Conservation (phyloP, 2,888 invertebrate genomes). For the Neoitamus cyanurus region DNA sequence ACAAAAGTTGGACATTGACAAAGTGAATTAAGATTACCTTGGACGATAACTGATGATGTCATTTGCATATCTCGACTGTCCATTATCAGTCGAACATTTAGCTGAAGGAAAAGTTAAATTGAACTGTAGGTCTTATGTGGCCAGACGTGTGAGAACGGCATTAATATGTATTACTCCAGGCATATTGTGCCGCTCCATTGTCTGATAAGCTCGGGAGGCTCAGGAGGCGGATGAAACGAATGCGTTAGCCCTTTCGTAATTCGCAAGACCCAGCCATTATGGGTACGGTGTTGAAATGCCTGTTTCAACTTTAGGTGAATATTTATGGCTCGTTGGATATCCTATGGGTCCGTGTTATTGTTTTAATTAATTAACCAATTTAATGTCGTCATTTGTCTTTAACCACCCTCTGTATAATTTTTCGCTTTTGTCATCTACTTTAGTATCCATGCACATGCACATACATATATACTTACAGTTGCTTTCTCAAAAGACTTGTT, state of each 20-base stretch:
- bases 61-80: conserved; percentile 50
- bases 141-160: conserved; percentile 27
- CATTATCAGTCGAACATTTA: conserved; percentile 47
- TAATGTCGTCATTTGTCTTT: background rate
- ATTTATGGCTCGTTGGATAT: background rate
- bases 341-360: background rate
- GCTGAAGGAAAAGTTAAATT: conserved; percentile 48
- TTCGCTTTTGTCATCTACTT: no score
- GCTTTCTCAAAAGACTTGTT: no score
- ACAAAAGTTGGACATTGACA: conserved; percentile 49
- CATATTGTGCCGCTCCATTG: conserved; percentile 27
- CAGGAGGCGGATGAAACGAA: background rate
- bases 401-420: background rate
- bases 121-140: conserved; percentile 23
- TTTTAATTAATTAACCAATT: conserved; percentile 1
- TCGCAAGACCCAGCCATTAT: background rate
- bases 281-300: background rate
- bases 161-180: conserved; percentile 37
- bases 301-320: background rate
- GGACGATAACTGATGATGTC: conserved; percentile 49
- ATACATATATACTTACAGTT: no score
- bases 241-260: background rate
- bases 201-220: background rate
- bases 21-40: conserved; percentile 49
- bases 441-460: no score